A percentile compares a stretch with the other conserved stretches of the same genome.
These are phyloP conservation scores for Nannoperca obscura DNA, from an alignment of 2,797 vertebrate species.

Conservation along the genomic window DNA sequence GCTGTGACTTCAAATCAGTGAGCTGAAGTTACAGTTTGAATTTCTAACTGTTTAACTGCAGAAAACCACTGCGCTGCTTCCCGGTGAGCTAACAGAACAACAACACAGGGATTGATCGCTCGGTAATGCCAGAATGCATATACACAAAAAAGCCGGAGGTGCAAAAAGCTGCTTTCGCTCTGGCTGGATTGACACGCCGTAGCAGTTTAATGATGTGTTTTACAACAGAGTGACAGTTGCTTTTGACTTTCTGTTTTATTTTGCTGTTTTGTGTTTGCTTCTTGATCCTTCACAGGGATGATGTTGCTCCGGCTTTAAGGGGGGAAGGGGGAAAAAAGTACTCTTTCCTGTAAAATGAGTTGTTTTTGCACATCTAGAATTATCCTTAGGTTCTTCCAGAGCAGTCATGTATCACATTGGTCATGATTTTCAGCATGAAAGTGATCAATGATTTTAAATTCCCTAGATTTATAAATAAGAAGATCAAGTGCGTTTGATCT, in stretches of 20 bases:
- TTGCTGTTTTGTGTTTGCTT: constrained; percentile 8
- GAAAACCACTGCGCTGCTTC: not conserved
- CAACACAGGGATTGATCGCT: constrained; percentile 22
- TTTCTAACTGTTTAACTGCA: not conserved
- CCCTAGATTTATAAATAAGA: not conserved
- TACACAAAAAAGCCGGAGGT: constrained; percentile 11
- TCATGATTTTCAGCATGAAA: not conserved
- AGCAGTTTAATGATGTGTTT: constrained; percentile 56
- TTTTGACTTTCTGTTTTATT: not conserved
- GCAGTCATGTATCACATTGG: not conserved
- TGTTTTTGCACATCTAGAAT: constrained; percentile 33
- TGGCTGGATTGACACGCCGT: constrained; percentile 30
- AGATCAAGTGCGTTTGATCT: not conserved
- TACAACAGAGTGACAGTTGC: constrained; percentile 27
- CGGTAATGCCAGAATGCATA: not conserved
- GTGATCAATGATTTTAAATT: not conserved
- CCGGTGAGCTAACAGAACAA: constrained; percentile 5
- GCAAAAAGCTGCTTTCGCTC: constrained; percentile 9
- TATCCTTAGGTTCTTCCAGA: constrained; percentile 12
- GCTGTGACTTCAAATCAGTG: not conserved
- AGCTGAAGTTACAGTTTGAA: constrained; percentile 16
- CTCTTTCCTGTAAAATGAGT: constrained; percentile 4
- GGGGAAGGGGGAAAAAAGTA: not conserved
- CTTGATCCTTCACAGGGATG: constrained; percentile 31
- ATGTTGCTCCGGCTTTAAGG: constrained; percentile 13